A percentile compares a stretch with the other conserved stretches of the same genome.
Evolutionary conservation across 2,113 vertebrate species (phyloP).

Genomic region (Lasiurus borealis): DNA sequence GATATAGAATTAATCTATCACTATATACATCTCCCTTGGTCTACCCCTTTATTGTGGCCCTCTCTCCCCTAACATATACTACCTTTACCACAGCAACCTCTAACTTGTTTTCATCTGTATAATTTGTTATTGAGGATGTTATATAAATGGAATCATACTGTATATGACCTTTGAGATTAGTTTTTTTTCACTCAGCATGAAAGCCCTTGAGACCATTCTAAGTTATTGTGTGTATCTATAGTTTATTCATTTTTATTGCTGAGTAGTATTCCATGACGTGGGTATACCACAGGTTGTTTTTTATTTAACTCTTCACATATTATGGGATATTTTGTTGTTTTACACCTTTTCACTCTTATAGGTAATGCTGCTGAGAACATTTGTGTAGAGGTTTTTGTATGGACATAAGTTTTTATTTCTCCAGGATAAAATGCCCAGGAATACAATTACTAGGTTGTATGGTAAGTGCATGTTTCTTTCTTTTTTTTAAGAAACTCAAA

Average conservation of each 20-base stretch:
- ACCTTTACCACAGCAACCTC: not conserved
- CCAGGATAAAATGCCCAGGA: not conserved
- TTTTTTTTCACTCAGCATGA: conserved; percentile 11
- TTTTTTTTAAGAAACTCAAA: not conserved
- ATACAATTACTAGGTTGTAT: not conserved
- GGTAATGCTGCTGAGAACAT: not conserved
- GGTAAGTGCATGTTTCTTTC: not conserved
- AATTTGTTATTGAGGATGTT: conserved; percentile 28
- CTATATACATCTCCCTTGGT: not conserved
- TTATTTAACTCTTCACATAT: not conserved
- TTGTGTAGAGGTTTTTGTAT: conserved; percentile 11
- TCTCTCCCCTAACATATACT: not conserved
- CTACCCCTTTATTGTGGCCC: not conserved
- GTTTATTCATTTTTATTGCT: conserved; percentile 48
- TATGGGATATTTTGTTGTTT: conserved; percentile 33
- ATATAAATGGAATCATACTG: not conserved
- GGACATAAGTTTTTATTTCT: not conserved
- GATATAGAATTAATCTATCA: not conserved
- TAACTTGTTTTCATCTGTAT: conserved; percentile 12
- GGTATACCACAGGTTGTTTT: not conserved
- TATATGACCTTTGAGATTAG: conserved; percentile 19
- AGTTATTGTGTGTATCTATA: not conserved
- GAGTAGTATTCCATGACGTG: not conserved
- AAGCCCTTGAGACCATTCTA: not conserved
- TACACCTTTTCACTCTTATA: not conserved